A percentile compares a stretch with the other conserved stretches of the same genome.
phyloP scores from a whole-genome alignment of 2,113 vertebrate genomes.

The human region DNA sequence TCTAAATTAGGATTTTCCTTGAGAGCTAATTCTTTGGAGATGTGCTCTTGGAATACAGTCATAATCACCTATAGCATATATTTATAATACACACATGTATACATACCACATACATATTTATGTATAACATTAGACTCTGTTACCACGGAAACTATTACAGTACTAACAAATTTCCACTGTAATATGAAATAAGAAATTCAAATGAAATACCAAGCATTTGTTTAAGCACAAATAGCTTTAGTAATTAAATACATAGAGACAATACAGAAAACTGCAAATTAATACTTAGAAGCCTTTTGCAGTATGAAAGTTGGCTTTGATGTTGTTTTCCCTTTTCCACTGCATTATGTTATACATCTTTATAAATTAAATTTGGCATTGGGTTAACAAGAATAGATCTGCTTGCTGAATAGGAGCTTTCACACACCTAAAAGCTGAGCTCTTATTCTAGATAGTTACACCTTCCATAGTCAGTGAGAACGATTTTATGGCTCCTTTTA shows the following conservation, averaged over 20 bases:
- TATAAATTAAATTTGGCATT: slow-evolving; percentile 50
- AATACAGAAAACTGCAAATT: slow-evolving; percentile 65
- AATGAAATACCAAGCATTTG: slow-evolving; percentile 69
- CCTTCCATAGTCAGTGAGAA: slow-evolving; percentile 38
- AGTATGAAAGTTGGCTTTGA: slow-evolving; percentile 42
- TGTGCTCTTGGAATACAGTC: slow-evolving; percentile 32
- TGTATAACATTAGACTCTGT: slow-evolving; percentile 68
- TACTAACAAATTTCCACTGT: slow-evolving; percentile 71
- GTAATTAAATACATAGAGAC: slow-evolving; percentile 71
- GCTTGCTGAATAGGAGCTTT: not conserved
- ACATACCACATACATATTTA: slow-evolving; percentile 69
- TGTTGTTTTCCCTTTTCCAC: slow-evolving; percentile 17
- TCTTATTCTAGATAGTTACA: slow-evolving; percentile 8
- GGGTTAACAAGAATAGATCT: slow-evolving; percentile 44
- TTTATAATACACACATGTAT: slow-evolving; percentile 51
- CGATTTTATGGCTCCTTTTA: slow-evolving; percentile 65
- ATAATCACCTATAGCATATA: slow-evolving; percentile 39
- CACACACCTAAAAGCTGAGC: not conserved
- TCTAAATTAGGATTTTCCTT: slow-evolving; percentile 59
- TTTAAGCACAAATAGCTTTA: slow-evolving; percentile 72
- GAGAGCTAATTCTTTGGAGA: slow-evolving; percentile 27
- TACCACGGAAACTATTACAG: slow-evolving; percentile 72
- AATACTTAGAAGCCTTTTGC: slow-evolving; percentile 69
- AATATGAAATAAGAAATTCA: slow-evolving; percentile 71
- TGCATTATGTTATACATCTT: slow-evolving; percentile 9